phyloP scores from a whole-genome alignment of 2,888 invertebrate species.

The Cosmopolites sordidus region DNA sequence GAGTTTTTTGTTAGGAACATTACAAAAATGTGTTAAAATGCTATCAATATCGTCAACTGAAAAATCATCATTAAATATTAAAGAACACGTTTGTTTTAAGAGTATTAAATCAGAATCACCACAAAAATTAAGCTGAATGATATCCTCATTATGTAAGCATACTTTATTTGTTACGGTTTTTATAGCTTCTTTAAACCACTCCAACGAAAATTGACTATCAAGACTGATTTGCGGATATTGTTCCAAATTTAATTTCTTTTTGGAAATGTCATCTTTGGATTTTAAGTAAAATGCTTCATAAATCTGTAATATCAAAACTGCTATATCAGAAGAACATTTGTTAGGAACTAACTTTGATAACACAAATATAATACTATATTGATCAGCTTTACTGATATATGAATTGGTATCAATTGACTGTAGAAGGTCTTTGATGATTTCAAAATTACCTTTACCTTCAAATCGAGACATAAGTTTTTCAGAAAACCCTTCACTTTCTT shows the following conservation, averaged over 20 bases:
- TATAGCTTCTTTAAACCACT: conserved; percentile 51
- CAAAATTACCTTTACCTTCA: conserved; percentile 21
- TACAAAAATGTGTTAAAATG: conserved; percentile 43
- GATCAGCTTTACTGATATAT: background rate
- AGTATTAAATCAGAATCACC: background rate
- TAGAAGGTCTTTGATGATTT: conserved; percentile 28
- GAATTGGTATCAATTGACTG: conserved; percentile 24
- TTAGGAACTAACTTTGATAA: conserved; percentile 11
- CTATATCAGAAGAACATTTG: conserved; percentile 1
- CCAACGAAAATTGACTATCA: conserved; percentile 53
- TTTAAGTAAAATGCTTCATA: conserved; percentile 1
- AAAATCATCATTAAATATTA: conserved; percentile 21
- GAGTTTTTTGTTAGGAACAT: conserved; percentile 22
- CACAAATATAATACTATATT: conserved; percentile 7
- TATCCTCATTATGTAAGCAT: background rate
- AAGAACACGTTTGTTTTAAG: background rate
- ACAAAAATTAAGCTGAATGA: background rate
- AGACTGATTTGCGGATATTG: conserved; percentile 40
- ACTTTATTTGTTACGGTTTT: conserved; percentile 49
- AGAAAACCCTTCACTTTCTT: conserved; percentile 28
- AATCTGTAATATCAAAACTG: conserved; percentile 3
- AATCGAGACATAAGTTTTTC: conserved; percentile 29
- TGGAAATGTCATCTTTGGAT: background rate
- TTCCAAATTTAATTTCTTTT: background rate
- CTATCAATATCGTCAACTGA: background rate